Evolutionary conservation across 2,888 invertebrate genomes (phyloP), one percentile per base, ranked within the genome.

Genomic region (Sarcophaga subvicina): DNA sequence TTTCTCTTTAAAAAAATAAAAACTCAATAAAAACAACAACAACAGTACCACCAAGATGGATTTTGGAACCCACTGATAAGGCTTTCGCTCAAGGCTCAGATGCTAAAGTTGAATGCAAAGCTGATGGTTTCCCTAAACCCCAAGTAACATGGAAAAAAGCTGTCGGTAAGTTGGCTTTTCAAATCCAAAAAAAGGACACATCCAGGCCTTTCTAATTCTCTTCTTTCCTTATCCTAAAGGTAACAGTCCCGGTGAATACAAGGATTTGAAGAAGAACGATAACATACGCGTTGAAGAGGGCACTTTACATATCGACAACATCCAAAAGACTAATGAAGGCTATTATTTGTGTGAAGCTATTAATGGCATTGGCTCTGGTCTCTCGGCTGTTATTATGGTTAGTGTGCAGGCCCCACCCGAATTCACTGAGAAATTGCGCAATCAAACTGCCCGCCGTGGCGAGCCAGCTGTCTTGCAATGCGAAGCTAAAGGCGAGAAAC

Each of bases 371-470:
- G 98, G 98, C 87, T 97, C 98, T 87, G 98, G 98, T 91, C 94
- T 99, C 54, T 99, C 98, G 78, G 98, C 98, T 89, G 98, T 99
- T 27, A 97, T 98, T 90, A 95, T 97, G 90, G 97, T 99, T 89
- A 98, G 97, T 90, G 98, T 99, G 63, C 98, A 98, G 97, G 98
- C 98, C 84, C 98, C 98, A 86, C 98, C 98, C 49, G 97, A 98
- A 94, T 98, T 98, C 91, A 98, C 98, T 91, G 97, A 98, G 90
- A 98, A 98, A 94, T 95, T 97, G 92, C 95, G 97, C 81, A 98
- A 98, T 91, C 98, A 98, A 94, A 98, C 98, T 25, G 97, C 98
- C 11, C 96, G 98, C 89, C 96, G 98, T 88, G 97, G 97, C 81
- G 98, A 98, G 93, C 97, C 98, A 47, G 97, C 98, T 60, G 98